Base-by-base conservation (phyloP, 2,113 vertebrate genomes). In the Pipa parva region DNA sequence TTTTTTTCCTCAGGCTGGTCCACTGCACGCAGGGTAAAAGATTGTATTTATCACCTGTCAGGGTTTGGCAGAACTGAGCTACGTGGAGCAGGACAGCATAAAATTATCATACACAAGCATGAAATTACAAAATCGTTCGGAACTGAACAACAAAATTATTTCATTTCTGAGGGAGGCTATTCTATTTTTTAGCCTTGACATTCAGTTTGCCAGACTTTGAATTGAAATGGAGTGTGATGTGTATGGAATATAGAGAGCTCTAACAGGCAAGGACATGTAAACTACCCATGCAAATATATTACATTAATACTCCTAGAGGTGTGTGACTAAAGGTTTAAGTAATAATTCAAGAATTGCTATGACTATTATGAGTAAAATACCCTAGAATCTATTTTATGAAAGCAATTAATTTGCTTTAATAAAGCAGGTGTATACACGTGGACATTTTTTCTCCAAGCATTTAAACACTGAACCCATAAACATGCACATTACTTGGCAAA, bases 21-120 rank as follows among this genome's bases (percentile, higher is more conserved):
- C 90, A 85, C 90, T 90, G 86, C 89, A 89, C 33, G 87, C 87
- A 68, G 88, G 89, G 90, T 80, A 94, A 97, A 93, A 91, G 90
- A 94, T 95, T 91, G 89, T 97, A 97, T 98, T 98, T 97, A 97
- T 98, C 95, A 97, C 93, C 95, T 97, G 95, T 97, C 95, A 97
- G 92, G 89, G 83, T 89, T 90, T 97, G 95, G 93, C 93, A 97
- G 94, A 84, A 85, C 90, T 94, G 95, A 97, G 93, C 95, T 98
- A 98, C 92, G 92, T 92, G 95, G 91, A 91, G 95, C 95, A 98
- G 95, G 95, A 94, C 94, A 97, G 94, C 95, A 98, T 97, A 97
- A 97, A 97, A 98, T 97, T 97, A 98, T 98, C 95, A 98, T 97
- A 97, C 94, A 95, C 94, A 95, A 93, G 94, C 95, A 98, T 98